Base-by-base conservation (phyloP, 1,140 invertebrate species). In the Battus philenor region DNA sequence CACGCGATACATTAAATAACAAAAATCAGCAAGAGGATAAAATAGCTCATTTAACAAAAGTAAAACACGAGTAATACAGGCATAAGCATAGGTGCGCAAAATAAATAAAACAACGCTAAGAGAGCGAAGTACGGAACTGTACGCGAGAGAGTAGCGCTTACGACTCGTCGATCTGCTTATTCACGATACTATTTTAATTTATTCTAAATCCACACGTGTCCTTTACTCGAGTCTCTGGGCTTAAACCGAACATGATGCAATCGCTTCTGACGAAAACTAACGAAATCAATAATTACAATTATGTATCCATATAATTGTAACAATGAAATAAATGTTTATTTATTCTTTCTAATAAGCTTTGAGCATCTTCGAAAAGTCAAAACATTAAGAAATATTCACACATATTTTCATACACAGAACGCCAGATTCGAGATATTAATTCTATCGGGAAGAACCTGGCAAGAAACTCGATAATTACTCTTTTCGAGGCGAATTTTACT, bases 131-230 rank as follows among this genome's bases (percentile, higher is more conserved):
- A 55, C 58, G 51, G 18, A 9, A 11, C 22, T 6, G 45, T 17
- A 41, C 18, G 53, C 2, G 64, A 39, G 46, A 30, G 62, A 68
- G 52, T 50, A 54, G 64, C 32, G 15, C 24, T 29, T 17, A 44
- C 59, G 9, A 51, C 33, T 58, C 52, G 59, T 48, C 51, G 54
- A 66, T 68, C 62, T 54, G 69, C 63, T 78, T 75, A 79, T 74
- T 79, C 75, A 79, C 66, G 51, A 59, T 52, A 70, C 75, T 79
- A 79, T 79, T 76, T 76, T 72, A 75, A 76, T 72, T 67, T 76
- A 68, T 49, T 63, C 67, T 70, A 68, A 68, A 76, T 67, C 62
- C 62, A 69, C 68, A 72, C 71, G 71, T 75, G 71, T 71, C 71
- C 71, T 64, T 59, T 55, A 54, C 56, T 52, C 48, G 59, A 44